These are phyloP conservation scores for Zingel zingel DNA, from an alignment of 2,113 vertebrate species.

Conservation along the genomic window DNA sequence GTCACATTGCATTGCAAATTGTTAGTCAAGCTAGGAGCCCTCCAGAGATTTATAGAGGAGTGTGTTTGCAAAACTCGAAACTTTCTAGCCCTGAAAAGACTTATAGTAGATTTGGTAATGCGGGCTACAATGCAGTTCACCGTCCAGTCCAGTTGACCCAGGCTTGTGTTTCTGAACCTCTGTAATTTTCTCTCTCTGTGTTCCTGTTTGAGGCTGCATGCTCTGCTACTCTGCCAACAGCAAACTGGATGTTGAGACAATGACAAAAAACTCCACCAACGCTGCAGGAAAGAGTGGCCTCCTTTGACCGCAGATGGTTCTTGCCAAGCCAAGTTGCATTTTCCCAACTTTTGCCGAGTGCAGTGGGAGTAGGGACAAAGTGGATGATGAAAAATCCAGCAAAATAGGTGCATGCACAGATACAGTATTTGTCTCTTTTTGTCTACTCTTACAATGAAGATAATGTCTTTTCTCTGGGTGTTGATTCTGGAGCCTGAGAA, in stretches of 20 bases:
- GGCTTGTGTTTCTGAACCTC: background rate
- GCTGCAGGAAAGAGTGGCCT: conserved; percentile 16
- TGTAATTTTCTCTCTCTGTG: conserved; percentile 1
- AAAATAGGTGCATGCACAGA: background rate
- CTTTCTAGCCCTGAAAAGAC: conserved; percentile 16
- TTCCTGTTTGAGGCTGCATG: conserved; percentile 18
- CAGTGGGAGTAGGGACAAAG: conserved; percentile 4
- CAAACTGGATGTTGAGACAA: conserved; percentile 16
- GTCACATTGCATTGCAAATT: conserved; percentile 40
- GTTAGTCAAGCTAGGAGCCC: conserved; percentile 12
- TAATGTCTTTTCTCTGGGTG: background rate
- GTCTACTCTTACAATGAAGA: conserved; percentile 31
- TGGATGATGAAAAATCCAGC: conserved; percentile 1
- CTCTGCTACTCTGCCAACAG: background rate
- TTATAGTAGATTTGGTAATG: conserved; percentile 17
- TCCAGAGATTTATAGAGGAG: background rate
- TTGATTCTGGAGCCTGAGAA: background rate
- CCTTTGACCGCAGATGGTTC: conserved; percentile 13
- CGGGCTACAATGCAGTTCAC: background rate
- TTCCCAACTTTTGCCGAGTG: conserved; percentile 5
- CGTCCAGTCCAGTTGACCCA: conserved; percentile 11
- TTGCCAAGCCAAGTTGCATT: conserved; percentile 30
- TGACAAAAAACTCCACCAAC: conserved; percentile 21
- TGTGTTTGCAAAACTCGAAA: conserved; percentile 32
- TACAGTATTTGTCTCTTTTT: conserved; percentile 16